These are phyloP conservation scores for Lathronympha strigana DNA, from an alignment of 2,888 invertebrate genomes.

Conservation along the genomic window DNA sequence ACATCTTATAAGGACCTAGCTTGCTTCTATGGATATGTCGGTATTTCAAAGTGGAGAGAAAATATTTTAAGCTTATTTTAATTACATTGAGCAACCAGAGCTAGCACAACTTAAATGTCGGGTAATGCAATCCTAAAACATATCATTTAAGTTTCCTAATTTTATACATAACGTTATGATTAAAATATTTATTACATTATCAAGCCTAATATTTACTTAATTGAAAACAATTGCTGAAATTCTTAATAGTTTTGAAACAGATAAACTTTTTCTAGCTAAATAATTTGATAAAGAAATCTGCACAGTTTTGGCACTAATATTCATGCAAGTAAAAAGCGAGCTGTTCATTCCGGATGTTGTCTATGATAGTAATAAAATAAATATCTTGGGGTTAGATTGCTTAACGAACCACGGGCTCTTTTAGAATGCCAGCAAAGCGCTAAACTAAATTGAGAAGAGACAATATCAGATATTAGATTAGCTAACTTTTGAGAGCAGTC, in stretches of 20 bases:
- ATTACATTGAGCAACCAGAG: constrained; percentile 32
- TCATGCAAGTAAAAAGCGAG: constrained; percentile 14
- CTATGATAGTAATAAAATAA: background rate
- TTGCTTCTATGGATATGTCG: constrained; percentile 28
- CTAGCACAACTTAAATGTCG: constrained; percentile 25
- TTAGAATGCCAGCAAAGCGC: background rate
- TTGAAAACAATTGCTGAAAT: constrained; percentile 7
- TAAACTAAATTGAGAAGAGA: too few species aligned
- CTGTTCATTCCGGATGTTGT: background rate
- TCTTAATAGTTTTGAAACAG: too few species aligned
- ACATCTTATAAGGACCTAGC: too few species aligned
- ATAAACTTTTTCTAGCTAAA: constrained; percentile 14
- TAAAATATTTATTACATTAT: background rate
- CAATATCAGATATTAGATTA: too few species aligned
- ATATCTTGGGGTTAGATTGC: background rate
- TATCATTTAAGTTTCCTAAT: background rate
- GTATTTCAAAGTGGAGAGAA: constrained; percentile 22
- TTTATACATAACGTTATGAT: too few species aligned
- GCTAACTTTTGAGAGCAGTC: too few species aligned
- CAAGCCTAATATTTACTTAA: background rate
- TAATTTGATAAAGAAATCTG: constrained; percentile 10
- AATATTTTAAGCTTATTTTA: constrained; percentile 27
- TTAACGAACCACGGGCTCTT: background rate
- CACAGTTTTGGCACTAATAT: constrained; percentile 26
- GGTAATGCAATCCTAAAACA: constrained; percentile 3